phyloP scores from a whole-genome alignment of 2,888 invertebrate genomes.

The Andrena chrysosceles region DNA sequence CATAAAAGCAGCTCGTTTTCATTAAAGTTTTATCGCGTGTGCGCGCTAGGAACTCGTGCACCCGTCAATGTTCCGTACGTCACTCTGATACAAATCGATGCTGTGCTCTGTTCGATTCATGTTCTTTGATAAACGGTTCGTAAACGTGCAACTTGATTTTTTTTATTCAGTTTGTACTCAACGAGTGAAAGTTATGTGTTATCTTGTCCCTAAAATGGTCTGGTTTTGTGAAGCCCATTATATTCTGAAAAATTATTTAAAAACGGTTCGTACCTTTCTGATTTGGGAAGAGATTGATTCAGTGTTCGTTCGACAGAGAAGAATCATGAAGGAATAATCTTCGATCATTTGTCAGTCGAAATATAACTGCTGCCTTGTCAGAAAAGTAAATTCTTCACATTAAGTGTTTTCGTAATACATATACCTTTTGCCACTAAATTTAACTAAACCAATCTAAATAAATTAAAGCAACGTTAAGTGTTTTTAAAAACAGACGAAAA shows the following conservation, averaged over 20 bases:
- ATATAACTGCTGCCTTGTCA: no score
- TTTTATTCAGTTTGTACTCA: background rate
- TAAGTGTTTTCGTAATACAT: no score
- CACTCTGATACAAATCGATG: conserved; percentile 28
- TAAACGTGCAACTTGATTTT: conserved; percentile 18
- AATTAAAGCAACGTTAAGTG: no score
- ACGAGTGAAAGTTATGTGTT: background rate
- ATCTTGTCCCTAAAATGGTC: background rate
- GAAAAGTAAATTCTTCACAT: no score
- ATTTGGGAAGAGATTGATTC: no score
- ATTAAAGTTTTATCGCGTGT: conserved; percentile 48
- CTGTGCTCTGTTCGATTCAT: conserved; percentile 10
- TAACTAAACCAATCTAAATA: no score
- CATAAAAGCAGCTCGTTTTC: conserved; percentile 55
- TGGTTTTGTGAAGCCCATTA: background rate
- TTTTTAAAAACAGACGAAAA: no score
- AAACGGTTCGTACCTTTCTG: background rate
- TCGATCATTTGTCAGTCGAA: no score
- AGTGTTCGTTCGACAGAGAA: no score
- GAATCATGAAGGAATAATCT: no score
- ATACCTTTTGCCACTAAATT: no score
- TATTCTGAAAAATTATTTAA: background rate
- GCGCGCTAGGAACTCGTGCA: conserved; percentile 2
- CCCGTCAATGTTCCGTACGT: background rate
- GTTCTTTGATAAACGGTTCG: background rate